Base-by-base conservation (phyloP, 30 jellyfish, hydroid and myxozoan genomes). In the Cassiopea andromeda region DNA sequence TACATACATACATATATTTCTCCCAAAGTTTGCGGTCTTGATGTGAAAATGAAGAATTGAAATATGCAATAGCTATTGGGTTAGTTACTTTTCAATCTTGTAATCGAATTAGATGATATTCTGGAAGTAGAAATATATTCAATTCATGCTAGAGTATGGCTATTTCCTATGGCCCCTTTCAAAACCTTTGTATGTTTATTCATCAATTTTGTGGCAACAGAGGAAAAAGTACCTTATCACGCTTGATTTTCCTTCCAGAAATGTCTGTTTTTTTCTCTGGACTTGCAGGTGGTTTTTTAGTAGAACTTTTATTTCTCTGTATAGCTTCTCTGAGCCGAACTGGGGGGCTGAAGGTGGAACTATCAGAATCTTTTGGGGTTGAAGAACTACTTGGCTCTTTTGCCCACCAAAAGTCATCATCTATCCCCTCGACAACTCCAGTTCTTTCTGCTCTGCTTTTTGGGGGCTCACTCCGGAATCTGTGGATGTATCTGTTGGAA, bases 381-480 rank as follows among this genome's bases (percentile, higher is more conserved):
- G 97, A 92, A 44, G 95, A 85, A 15, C 73, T 69, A 49, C 72
- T 71, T 59, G 90, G 92, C 49, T 54, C 83, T 19, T 77, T 17
- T 49, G 88, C 60, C 97, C 97, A 92, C 97, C 97, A 92, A 80
- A 92, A 92, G 43, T 85, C 95, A 13, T 72, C 92, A 18, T 67
- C 13, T 14, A 15, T 89, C 0, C 9, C 48, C 0, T 64, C 50
- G 7, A 18, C 64, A 1, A 15, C 46, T 14, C 54, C 57, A 14
- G 19, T 67, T 46, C 97, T 71, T 68, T 86, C 95, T 18, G 80
- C 73, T 18, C 91, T 44, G 44, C 89, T 64, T 77, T 73, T 85
- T 57, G 97, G 97, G 9, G 97, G 95, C 87, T 85, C 83, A 54
- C 75, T 92, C 44, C 97, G 66, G 69, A 92, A 92, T 50, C 97